phyloP scores from a whole-genome alignment of 2,888 invertebrate genomes.

The Hedya salicella region DNA sequence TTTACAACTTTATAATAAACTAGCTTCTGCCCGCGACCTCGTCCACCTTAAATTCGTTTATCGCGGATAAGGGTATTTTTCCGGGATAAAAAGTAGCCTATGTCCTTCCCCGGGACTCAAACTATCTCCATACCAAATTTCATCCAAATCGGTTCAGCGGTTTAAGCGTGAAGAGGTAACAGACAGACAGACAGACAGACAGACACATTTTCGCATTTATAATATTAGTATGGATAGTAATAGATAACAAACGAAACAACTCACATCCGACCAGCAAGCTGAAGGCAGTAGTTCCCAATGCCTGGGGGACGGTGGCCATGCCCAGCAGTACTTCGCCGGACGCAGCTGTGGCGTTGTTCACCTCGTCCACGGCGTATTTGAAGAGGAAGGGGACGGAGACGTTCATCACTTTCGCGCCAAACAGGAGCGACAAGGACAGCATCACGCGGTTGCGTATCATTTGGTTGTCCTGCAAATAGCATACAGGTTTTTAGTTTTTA shows the following conservation, averaged over 20 bases:
- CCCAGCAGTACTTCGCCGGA: conserved; percentile 86
- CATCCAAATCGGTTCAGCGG: too few species aligned
- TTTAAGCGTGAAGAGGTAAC: too few species aligned
- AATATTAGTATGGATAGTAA: too few species aligned
- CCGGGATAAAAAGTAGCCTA: too few species aligned
- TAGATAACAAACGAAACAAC: conserved; percentile 63
- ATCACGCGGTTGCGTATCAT: conserved; percentile 91
- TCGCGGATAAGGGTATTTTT: too few species aligned
- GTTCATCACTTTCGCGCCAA: conserved; percentile 94
- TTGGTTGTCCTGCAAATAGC: conserved; percentile 87
- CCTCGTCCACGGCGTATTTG: conserved; percentile 95
- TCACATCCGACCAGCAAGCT: conserved; percentile 95
- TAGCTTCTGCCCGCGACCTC: too few species aligned
- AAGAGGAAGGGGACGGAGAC: conserved; percentile 98
- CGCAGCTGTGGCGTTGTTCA: conserved; percentile 86
- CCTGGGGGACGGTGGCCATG: conserved; percentile 91
- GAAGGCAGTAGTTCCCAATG: conserved; percentile 91
- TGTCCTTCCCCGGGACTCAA: too few species aligned
- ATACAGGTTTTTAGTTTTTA: not conserved
- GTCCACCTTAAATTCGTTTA: too few species aligned
- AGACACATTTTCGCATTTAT: too few species aligned
- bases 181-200: too few species aligned
- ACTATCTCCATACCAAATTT: too few species aligned
- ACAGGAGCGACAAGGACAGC: conserved; percentile 91
- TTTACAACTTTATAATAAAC: too few species aligned